Percentiles rank a stretch among this genome's conserved stretches.
phyloP scores from a whole-genome alignment of 2,888 invertebrate species.

The Heliconius sara region DNA sequence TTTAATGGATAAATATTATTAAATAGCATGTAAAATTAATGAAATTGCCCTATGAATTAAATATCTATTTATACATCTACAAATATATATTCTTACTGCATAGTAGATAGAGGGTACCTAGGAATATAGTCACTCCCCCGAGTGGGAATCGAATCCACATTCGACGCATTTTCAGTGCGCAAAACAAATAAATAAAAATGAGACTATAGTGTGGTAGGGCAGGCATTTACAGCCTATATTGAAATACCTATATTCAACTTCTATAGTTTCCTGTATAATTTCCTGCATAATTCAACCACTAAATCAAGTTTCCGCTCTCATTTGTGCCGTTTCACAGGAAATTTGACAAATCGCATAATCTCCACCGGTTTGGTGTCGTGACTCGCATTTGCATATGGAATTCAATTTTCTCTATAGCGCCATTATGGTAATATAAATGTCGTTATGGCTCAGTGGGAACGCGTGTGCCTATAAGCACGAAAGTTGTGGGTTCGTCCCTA shows the following conservation, averaged over 20 bases:
- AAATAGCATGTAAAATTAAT: too few relatives aligned
- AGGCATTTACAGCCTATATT: too few relatives aligned
- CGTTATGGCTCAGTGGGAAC: background rate
- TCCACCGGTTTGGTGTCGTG: slow-evolving; percentile 21
- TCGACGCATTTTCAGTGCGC: too few relatives aligned
- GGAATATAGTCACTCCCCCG: too few relatives aligned
- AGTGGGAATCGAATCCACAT: too few relatives aligned
- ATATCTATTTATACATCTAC: too few relatives aligned
- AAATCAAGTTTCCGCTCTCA: slow-evolving; percentile 8
- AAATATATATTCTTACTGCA: too few relatives aligned
- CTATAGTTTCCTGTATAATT: background rate
- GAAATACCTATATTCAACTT: background rate
- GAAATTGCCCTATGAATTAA: too few relatives aligned
- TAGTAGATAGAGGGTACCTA: too few relatives aligned
- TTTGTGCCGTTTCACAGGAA: slow-evolving; percentile 25
- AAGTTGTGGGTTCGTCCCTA: background rate
- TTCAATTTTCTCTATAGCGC: slow-evolving; percentile 27
- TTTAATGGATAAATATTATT: too few relatives aligned
- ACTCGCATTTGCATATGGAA: slow-evolving; percentile 35
- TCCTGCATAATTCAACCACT: slow-evolving; percentile 3
- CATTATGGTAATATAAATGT: slow-evolving; percentile 4
- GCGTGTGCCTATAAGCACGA: background rate
- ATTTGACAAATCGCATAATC: slow-evolving; percentile 29
- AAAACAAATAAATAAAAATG: too few relatives aligned
- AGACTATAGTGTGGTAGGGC: too few relatives aligned